Percentiles rank a stretch among this genome's conserved stretches.
Conservation (phyloP, 2,797 vertebrate genomes). For the Pyrrhura leucotis region DNA sequence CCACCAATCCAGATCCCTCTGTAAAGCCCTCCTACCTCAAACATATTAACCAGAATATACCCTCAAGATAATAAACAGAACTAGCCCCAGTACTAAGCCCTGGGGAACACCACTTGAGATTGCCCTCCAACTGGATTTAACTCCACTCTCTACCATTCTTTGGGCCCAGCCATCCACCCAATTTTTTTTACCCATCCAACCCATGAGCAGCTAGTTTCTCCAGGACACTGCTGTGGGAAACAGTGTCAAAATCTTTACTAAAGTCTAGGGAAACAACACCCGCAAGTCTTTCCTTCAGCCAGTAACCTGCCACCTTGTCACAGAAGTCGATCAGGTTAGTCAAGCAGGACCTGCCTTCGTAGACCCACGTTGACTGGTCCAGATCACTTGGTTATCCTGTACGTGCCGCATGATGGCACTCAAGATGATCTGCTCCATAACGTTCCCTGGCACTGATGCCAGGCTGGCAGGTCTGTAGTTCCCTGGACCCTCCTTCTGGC, state of each 20-base stretch:
- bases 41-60: neutral
- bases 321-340: neutral
- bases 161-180: neutral
- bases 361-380: neutral
- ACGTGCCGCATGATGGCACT: rapidly evolving
- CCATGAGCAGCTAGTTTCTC: neutral
- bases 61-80: neutral
- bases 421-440: neutral
- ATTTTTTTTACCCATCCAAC: neutral
- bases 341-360: neutral
- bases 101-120: neutral
- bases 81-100: neutral
- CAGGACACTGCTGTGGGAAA: neutral
- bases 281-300: neutral
- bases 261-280: neutral
- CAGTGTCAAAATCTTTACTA: neutral
- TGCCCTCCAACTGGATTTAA: rapidly evolving
- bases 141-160: neutral
- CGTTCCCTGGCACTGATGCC: neutral
- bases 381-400: neutral
- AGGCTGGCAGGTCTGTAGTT: neutral
- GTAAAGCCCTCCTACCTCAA: neutral
- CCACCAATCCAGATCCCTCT: neutral
- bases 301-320: neutral
- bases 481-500: neutral